Evolutionary conservation across 2,888 invertebrate genomes (phyloP).

Genomic region (Ormyrus labotus): DNA sequence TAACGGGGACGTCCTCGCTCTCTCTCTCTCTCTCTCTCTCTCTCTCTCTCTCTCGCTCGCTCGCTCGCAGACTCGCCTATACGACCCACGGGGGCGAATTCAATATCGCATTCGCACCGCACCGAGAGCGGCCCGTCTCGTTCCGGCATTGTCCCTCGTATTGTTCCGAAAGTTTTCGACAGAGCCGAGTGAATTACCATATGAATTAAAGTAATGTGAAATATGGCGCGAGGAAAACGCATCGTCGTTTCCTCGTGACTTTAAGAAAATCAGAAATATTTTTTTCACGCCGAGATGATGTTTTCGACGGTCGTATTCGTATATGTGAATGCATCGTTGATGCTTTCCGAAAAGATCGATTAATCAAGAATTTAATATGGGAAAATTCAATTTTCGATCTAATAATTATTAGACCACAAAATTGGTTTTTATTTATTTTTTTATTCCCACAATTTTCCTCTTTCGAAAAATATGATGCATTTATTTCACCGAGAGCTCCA

Average conservation of each 20-base stretch:
- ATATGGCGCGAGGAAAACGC: conserved; percentile 78
- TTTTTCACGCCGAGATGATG: no score
- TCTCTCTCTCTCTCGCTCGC: conserved; percentile 7
- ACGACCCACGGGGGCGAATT: conserved; percentile 62
- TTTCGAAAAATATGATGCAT: no score
- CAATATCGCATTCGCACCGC: conserved; percentile 70
- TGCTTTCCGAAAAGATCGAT: no score
- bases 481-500: no score
- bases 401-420: no score
- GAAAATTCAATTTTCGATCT: no score
- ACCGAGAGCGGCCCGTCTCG: conserved; percentile 46
- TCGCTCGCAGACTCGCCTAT: conserved; percentile 6
- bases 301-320: no score
- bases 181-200: conserved; percentile 80
- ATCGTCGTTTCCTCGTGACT: conserved; percentile 1
- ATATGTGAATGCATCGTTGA: no score
- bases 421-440: no score
- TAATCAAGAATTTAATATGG: no score
- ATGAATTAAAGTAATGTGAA: conserved; percentile 89
- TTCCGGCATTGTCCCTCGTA: conserved; percentile 70
- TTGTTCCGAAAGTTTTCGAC: conserved; percentile 73
- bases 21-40: conserved; percentile 12
- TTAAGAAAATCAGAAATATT: conserved; percentile 17
- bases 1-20: conserved; percentile 58
- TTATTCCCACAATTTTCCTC: no score